Base-by-base conservation (phyloP, 2,888 invertebrate genomes). In the Opisthograptis luteolata region DNA sequence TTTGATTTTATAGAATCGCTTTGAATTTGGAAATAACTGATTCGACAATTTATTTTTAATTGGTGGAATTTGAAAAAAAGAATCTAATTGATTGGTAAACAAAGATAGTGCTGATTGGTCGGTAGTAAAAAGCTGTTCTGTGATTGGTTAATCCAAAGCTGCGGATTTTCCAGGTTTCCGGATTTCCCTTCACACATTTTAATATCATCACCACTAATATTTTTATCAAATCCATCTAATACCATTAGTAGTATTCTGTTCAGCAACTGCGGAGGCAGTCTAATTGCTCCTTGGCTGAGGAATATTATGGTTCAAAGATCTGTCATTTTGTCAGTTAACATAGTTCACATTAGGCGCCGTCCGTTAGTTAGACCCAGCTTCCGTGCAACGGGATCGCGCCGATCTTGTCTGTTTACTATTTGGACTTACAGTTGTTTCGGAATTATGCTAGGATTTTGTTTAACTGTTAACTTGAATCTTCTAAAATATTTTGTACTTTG, bases 371-470 rank as follows among this genome's bases (percentile, higher is more conserved):
- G 25, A 9, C 39, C 24, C 44, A 34, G 44, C 50, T 51, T 51
- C 50, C 40, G 44, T 30, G 19, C 72, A 76, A 76, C 76, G 76
- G 76, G 73, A 76, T 67, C 68, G 58, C 27, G 35, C 60, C 64
- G 66, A 72, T 71, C 73, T 72, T 40, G 50, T 51, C 35, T 41
- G 25, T 60, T 62, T 47, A 47, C 46, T 47, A 50, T 53, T 49
- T 37, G 25, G 37, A 19, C 39, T 36, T 22, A 40, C 34, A 28
- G 40, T 40, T 22, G 8, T 17, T 39, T 32, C 15, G 22, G 24
- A 22, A 22, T 31, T 28, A 35, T 47, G 19, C 25, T 9, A 36
- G 36, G 19, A 24, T 34, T 25, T 42, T 22, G 20, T 22, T 28
- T 28, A 17, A 5, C 8, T 12, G 5, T 3, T 12, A 12, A 19